Conservation (phyloP, 2,888 invertebrate species). For the Caenorhabditis panamensis region DNA sequence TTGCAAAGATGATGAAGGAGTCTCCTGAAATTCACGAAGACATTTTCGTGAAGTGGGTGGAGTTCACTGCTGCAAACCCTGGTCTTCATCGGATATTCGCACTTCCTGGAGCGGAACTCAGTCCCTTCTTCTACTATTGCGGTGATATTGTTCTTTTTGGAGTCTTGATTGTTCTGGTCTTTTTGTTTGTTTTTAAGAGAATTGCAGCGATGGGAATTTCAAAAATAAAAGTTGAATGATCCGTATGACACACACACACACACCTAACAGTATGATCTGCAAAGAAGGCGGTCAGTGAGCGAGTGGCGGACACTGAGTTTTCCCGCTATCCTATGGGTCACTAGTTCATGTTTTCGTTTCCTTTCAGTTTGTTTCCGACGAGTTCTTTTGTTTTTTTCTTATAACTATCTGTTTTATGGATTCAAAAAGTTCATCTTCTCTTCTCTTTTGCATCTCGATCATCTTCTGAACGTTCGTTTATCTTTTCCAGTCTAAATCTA, state of each 20-base stretch:
- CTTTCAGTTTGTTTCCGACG: no score
- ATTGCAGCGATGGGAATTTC: not conserved
- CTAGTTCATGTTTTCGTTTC: no score
- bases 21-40: constrained; percentile 44
- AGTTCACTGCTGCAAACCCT: constrained; percentile 57
- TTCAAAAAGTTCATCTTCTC: no score
- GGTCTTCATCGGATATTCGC: constrained; percentile 38
- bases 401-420: no score
- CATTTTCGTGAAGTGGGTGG: constrained; percentile 54
- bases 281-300: no score
- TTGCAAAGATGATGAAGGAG: constrained; percentile 51
- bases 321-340: no score
- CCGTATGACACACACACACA: no score
- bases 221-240: not conserved
- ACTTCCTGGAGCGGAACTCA: constrained; percentile 34
- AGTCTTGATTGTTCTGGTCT: not conserved
- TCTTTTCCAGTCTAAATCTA: no score
- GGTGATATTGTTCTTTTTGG: constrained; percentile 33
- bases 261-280: no score
- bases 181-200: not conserved
- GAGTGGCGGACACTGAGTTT: no score
- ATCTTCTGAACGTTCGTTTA: no score
- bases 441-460: no score
- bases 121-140: constrained; percentile 49
- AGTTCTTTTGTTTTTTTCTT: not conserved